Percentiles rank a stretch among this genome's conserved stretches.
These are phyloP conservation scores for Patagioenas fasciata DNA, from an alignment of 2,113 vertebrate genomes.

Conservation along the genomic window DNA sequence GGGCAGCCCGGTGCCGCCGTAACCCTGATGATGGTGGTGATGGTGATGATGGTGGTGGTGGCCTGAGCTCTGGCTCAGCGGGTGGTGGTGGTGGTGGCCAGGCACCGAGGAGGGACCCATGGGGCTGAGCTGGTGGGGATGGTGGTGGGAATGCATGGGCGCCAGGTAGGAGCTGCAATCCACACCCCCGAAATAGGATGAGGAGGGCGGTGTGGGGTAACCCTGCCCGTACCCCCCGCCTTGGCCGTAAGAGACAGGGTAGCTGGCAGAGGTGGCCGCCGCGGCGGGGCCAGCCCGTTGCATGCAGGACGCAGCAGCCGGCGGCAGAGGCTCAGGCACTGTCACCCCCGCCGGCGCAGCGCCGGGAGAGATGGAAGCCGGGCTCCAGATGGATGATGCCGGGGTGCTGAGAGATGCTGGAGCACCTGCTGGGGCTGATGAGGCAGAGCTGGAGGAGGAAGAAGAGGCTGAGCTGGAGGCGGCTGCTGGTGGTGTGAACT, in stretches of 20 bases:
- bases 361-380: slow-evolving; percentile 92
- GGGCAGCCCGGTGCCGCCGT: slow-evolving; percentile 84
- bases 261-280: slow-evolving; percentile 79
- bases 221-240: slow-evolving; percentile 90
- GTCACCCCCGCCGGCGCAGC: slow-evolving; percentile 82
- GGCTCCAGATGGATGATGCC: slow-evolving; percentile 95
- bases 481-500: slow-evolving; percentile 93
- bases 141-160: slow-evolving; percentile 96
- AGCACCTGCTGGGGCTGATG: slow-evolving; percentile 70
- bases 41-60: slow-evolving; percentile 91
- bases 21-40: slow-evolving; percentile 92
- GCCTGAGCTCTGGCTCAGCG: slow-evolving; percentile 87
- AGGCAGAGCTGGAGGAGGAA: slow-evolving; percentile 89
- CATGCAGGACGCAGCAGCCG: slow-evolving; percentile 91
- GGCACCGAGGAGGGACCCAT: slow-evolving; percentile 93
- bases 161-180: slow-evolving; percentile 95
- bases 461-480: slow-evolving; percentile 92
- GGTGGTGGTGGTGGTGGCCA: slow-evolving; percentile 77
- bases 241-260: slow-evolving; percentile 94
- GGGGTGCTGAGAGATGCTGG: slow-evolving; percentile 87
- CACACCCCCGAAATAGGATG: slow-evolving; percentile 94
- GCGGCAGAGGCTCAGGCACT: slow-evolving; percentile 83
- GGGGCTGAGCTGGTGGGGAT: slow-evolving; percentile 94
- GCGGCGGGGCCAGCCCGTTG: slow-evolving; percentile 82
- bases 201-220: slow-evolving; percentile 86